Percentiles rank a stretch among this genome's conserved stretches.
These are phyloP conservation scores for Patagioenas fasciata DNA, from an alignment of 2,113 vertebrate genomes.

Conservation along the genomic window DNA sequence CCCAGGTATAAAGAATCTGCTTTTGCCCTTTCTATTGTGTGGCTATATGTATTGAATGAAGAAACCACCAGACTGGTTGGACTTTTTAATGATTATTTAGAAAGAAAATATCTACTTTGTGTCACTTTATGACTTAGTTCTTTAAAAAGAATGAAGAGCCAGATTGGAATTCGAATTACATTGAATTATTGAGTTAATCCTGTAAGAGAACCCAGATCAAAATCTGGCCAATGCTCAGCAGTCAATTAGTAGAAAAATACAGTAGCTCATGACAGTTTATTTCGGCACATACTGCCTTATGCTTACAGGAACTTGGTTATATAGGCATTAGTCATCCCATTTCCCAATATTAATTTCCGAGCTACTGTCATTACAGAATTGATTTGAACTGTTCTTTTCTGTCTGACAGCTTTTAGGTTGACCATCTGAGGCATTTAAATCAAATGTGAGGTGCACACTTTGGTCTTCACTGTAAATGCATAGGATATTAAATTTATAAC, in stretches of 20 bases:
- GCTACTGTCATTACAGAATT: neutral
- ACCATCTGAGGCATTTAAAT: neutral
- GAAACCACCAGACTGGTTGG: neutral
- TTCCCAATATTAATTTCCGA: conserved; percentile 1
- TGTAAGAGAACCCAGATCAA: neutral
- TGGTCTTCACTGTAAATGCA: neutral
- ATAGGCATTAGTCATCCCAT: conserved; percentile 3
- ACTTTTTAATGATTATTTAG: neutral
- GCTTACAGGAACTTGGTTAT: conserved; percentile 16
- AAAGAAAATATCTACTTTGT: neutral
- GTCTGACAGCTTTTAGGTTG: neutral
- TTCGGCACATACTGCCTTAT: neutral
- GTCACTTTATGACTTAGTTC: neutral
- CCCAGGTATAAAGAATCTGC: neutral
- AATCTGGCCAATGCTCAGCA: neutral
- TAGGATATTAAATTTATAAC: neutral
- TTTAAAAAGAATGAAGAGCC: neutral
- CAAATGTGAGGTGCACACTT: neutral
- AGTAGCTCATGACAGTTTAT: neutral
- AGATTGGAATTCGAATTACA: neutral
- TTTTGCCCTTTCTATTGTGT: neutral
- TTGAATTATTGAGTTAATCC: conserved; percentile 9
- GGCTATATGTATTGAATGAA: neutral
- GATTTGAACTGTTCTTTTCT: neutral
- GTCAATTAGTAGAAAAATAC: conserved; percentile 21